Evolutionary conservation across 2,113 vertebrate species (phyloP).

Genomic region (Argyrosomus japonicus): DNA sequence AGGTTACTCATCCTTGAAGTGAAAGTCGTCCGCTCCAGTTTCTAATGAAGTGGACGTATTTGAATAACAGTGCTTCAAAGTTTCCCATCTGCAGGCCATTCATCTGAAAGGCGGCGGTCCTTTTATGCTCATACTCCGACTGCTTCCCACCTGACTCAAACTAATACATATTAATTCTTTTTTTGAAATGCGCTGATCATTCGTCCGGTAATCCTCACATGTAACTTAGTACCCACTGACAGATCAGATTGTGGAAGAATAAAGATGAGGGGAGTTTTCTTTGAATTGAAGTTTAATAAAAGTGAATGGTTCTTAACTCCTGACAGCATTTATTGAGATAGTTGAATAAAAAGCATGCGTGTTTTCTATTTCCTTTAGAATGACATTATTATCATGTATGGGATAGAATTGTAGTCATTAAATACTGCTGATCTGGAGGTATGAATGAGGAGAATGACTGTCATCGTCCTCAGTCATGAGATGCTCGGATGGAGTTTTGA

Average conservation of each 20-base stretch:
- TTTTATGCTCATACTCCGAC: neutral
- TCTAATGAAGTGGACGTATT: conserved; percentile 36
- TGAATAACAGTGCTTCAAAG: neutral
- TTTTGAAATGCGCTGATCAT: neutral
- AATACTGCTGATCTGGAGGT: neutral
- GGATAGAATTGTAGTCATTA: neutral
- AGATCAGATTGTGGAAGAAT: neutral
- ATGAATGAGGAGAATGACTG: neutral
- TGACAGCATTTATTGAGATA: neutral
- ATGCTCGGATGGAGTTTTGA: neutral
- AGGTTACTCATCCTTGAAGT: conserved; percentile 28
- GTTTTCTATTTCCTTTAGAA: no score
- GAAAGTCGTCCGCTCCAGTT: conserved; percentile 19
- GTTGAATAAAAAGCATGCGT: neutral
- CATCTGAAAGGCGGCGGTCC: neutral
- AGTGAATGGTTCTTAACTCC: neutral
- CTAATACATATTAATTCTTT: neutral
- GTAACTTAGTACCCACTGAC: neutral
- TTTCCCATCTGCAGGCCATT: conserved; percentile 7
- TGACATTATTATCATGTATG: neutral
- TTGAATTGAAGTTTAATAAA: neutral
- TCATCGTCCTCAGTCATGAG: neutral
- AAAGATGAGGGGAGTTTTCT: neutral
- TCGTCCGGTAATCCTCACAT: neutral
- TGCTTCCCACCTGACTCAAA: neutral